Evolutionary conservation across 2,888 invertebrate genomes (phyloP), one percentile per base, ranked within the genome.

Genomic region (Mimas tiliae): DNA sequence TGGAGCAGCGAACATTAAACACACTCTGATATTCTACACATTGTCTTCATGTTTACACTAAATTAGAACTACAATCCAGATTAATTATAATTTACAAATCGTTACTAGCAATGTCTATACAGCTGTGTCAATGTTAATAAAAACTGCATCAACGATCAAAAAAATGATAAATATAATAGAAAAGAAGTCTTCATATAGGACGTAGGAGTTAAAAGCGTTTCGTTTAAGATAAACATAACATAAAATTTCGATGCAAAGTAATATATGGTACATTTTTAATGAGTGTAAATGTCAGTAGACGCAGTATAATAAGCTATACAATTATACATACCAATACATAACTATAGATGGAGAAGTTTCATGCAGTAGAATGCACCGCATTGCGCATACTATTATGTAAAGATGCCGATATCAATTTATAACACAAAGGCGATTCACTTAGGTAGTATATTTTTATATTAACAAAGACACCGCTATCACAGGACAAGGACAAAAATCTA

Each of bases 311-410:
- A 27, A 27, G 1, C 2, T 27, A 27, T 27, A 27, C 4, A 3
- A 27, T 27, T 27, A 14, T 12, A 33, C 52, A n/a, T n/a, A n/a
- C n/a, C 14, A 42, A 11, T 42, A 42, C 42, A 42, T 34, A n/a
- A n/a, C 27, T 19, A 50, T 8, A 50, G 8, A 19, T 19, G 16
- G 16, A 9, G 8, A 8, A 11, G 19, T 38, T 42, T 12, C 38
- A 38, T 58, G 58, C 58, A 58, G 11, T 42, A 53, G 6, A 42
- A 16, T 16, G 2, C 19, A 58, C 58, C 58, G 58, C 58, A 58
- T 19, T 58, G 58, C 58, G 58, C 58, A 42, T 11, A 38, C n/a
- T 11, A 0, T n/a, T n/a, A n/a, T 6, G 4, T 12, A 58, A 6
- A 16, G 16, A 42, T 11, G 38, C 16, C 34, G 7, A 38, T 16